Conservation (phyloP, 2,888 invertebrate species). For the Xestia rhomboidea region DNA sequence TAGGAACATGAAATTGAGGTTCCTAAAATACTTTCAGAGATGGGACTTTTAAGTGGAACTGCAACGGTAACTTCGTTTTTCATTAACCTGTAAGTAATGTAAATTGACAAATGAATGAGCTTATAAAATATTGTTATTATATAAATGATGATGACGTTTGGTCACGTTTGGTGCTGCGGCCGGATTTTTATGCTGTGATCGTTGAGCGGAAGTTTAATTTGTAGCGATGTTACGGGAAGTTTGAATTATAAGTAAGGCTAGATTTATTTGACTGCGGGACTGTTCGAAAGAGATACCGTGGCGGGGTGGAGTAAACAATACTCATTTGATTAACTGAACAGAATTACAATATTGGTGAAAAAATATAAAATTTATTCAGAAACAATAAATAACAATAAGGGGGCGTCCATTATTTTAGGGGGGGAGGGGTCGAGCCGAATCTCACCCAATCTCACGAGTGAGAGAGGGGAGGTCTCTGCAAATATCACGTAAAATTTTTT, state of each 20-base stretch:
- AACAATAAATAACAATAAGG: neutral
- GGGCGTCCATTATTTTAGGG: too few species aligned
- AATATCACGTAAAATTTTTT: too few species aligned
- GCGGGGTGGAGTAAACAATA: neutral
- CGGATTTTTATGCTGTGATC: neutral
- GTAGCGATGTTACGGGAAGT: neutral
- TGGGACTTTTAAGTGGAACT: neutral
- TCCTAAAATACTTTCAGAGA: neutral
- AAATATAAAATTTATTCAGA: neutral
- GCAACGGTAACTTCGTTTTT: neutral
- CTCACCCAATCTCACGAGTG: too few species aligned
- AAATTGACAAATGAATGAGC: neutral
- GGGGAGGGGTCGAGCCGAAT: too few species aligned
- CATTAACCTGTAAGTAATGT: neutral
- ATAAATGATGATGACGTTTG: too few species aligned
- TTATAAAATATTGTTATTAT: neutral
- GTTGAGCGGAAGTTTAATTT: neutral
- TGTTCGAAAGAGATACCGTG: too few species aligned
- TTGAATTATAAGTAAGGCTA: neutral
- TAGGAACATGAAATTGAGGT: too few species aligned
- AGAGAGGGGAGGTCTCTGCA: too few species aligned
- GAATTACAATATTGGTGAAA: neutral
- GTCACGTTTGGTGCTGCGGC: too few species aligned
- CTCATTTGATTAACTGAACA: neutral
- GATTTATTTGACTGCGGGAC: too few species aligned